A percentile compares a stretch with the other conserved stretches of the same genome.
Conservation (phyloP, 2,113 vertebrate genomes). For the Phasianus colchicus region DNA sequence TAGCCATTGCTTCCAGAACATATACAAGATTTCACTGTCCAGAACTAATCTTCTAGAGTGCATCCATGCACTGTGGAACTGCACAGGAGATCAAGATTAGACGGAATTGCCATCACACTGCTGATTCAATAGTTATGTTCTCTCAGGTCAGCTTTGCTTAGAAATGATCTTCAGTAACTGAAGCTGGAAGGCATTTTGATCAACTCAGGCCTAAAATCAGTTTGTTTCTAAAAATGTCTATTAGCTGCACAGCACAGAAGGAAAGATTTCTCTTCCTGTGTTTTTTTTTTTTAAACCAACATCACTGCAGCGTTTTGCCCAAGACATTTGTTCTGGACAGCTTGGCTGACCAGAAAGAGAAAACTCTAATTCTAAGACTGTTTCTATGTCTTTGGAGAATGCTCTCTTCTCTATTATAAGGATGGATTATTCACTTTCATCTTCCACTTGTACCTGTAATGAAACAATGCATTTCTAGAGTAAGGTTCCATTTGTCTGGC, state of each 20-base stretch:
- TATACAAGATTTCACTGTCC: slow-evolving; percentile 44
- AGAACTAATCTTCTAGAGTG: slow-evolving; percentile 53
- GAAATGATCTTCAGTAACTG: neutral
- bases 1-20: slow-evolving; percentile 11
- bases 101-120: slow-evolving; percentile 24
- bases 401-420: neutral
- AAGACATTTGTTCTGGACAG: neutral
- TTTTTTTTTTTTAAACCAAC: neutral
- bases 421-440: neutral
- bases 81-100: slow-evolving; percentile 34
- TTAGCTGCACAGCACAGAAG: neutral
- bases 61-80: slow-evolving; percentile 52
- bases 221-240: neutral
- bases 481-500: neutral
- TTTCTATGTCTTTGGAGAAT: neutral
- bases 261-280: neutral
- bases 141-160: neutral
- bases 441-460: neutral
- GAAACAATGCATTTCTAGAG: neutral
- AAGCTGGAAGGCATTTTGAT: neutral
- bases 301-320: neutral
- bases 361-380: neutral
- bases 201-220: neutral
- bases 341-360: neutral
- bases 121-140: neutral